These are phyloP conservation scores for Chelonus formosanus DNA, from an alignment of 2,888 invertebrate species.

Conservation along the genomic window DNA sequence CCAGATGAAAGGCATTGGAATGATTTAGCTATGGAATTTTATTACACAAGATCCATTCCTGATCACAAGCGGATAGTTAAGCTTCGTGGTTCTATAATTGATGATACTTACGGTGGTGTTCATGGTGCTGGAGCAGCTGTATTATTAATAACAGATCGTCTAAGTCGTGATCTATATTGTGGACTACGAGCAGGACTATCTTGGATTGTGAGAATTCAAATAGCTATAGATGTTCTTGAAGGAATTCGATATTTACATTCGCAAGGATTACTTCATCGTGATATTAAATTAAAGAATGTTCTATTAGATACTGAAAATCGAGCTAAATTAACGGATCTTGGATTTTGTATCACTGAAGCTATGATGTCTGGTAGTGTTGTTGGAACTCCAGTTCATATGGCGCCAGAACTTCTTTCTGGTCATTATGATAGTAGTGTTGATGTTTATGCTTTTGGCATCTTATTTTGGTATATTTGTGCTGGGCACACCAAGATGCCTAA, in stretches of 20 bases:
- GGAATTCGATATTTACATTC: slow-evolving; percentile 90
- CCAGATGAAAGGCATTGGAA: slow-evolving; percentile 90
- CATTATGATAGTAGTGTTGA: slow-evolving; percentile 86
- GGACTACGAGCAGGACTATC: slow-evolving; percentile 75
- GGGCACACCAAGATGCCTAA: slow-evolving; percentile 81
- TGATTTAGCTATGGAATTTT: slow-evolving; percentile 90
- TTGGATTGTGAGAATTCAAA: slow-evolving; percentile 73
- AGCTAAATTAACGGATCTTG: slow-evolving; percentile 86
- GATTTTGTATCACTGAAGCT: slow-evolving; percentile 89
- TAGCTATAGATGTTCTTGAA: slow-evolving; percentile 84
- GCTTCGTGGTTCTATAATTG: slow-evolving; percentile 82
- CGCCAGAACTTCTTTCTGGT: slow-evolving; percentile 84
- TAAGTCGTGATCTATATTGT: slow-evolving; percentile 80
- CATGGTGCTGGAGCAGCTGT: slow-evolving; percentile 73
- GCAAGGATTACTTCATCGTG: slow-evolving; percentile 86
- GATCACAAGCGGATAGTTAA: slow-evolving; percentile 82
- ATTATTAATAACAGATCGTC: slow-evolving; percentile 80
- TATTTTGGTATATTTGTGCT: slow-evolving; percentile 91
- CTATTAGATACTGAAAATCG: slow-evolving; percentile 77
- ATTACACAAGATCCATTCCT: slow-evolving; percentile 86
- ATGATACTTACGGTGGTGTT: slow-evolving; percentile 76
- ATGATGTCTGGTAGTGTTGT: slow-evolving; percentile 91
- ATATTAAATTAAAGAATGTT: slow-evolving; percentile 91
- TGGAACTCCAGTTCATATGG: slow-evolving; percentile 91
- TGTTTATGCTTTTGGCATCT: slow-evolving; percentile 88